Conservation (phyloP, 1,140 invertebrate genomes). For the Drosophila funebris region DNA sequence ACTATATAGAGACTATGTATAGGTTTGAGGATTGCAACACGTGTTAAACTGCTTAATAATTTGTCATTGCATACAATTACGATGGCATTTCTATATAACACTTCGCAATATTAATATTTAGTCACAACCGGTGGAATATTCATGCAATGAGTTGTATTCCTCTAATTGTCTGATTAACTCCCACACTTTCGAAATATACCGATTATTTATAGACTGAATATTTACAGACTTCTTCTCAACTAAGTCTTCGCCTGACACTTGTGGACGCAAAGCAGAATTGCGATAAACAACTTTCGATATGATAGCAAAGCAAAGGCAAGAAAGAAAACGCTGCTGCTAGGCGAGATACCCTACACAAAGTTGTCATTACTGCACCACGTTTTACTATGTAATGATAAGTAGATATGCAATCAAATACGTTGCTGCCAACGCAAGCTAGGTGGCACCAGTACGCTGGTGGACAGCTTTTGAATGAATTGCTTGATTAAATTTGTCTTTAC, state of each 20-base stretch:
- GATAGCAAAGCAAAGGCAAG: not conserved
- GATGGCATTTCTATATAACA: not conserved
- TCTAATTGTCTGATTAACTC: not conserved
- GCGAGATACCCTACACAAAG: not conserved
- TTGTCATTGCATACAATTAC: not conserved
- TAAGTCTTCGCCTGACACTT: not conserved
- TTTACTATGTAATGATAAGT: not conserved
- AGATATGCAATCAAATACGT: not conserved
- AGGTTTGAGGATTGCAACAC: conserved; percentile 7
- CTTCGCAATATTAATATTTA: not conserved
- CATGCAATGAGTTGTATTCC: not conserved
- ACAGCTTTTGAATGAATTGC: not conserved
- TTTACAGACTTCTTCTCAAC: not conserved
- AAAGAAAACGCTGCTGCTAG: not conserved
- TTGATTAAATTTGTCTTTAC: not conserved
- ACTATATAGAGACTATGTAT: conserved; percentile 7
- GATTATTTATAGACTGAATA: not conserved
- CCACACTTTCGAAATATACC: not conserved
- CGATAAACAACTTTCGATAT: conserved; percentile 5
- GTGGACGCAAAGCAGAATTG: not conserved
- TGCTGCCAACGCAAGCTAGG: not conserved
- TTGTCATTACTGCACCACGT: not conserved
- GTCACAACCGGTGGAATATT: conserved; percentile 3
- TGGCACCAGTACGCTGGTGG: not conserved
- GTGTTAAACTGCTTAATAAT: conserved; percentile 30